Percentiles rank a stretch among this genome's conserved stretches.
These are phyloP conservation scores for Steatocranus sp. DNA, from an alignment of 2,797 vertebrate species.

Conservation along the genomic window DNA sequence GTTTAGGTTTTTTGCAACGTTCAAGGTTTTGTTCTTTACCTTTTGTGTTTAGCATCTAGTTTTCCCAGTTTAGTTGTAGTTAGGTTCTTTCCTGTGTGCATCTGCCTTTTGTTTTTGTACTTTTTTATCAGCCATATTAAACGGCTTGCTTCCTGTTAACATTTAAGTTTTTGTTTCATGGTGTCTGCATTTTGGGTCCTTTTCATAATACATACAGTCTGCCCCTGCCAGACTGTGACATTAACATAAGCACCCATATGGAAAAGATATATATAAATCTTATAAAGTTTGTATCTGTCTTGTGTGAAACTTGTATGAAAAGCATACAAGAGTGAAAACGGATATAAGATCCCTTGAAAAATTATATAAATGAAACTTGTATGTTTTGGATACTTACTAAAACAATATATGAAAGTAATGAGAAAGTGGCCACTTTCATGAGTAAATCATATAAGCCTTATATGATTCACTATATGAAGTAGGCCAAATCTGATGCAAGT, in stretches of 20 bases:
- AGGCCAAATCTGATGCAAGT: not conserved
- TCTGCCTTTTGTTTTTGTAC: too few relatives aligned
- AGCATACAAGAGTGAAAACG: rapidly evolving
- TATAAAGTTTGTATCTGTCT: not conserved
- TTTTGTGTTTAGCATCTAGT: too few relatives aligned
- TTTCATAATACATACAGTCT: too few relatives aligned
- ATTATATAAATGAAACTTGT: not conserved
- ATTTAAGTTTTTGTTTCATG: too few relatives aligned
- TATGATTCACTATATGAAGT: not conserved
- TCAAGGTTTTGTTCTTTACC: too few relatives aligned
- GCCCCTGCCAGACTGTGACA: too few relatives aligned
- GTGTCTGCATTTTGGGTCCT: too few relatives aligned
- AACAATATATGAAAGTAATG: not conserved
- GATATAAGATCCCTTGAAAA: not conserved
- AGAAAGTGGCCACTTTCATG: not conserved
- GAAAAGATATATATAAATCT: not conserved
- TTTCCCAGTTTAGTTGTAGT: too few relatives aligned
- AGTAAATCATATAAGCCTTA: not conserved
- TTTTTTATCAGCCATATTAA: too few relatives aligned
- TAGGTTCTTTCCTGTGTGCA: too few relatives aligned
- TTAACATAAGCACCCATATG: not conserved
- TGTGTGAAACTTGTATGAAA: not conserved
- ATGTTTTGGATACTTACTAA: rapidly evolving
- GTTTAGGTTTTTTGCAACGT: too few relatives aligned
- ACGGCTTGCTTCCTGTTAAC: too few relatives aligned